Percentiles rank a stretch among this genome's conserved stretches.
phyloP scores from a whole-genome alignment of 2,113 vertebrate genomes.

The Onychostoma macrolepis region DNA sequence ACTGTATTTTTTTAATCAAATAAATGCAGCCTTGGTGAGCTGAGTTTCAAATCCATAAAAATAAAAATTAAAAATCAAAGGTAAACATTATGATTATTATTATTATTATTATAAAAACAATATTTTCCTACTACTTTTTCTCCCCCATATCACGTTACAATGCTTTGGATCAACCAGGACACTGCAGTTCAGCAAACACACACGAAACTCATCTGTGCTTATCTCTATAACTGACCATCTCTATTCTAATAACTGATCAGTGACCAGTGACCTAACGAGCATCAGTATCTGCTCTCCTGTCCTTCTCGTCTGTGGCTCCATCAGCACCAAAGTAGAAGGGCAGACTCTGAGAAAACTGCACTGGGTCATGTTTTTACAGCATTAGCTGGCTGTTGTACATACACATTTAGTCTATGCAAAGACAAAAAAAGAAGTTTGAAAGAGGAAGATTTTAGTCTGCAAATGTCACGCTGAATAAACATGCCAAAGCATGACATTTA shows the following conservation, averaged over 20 bases:
- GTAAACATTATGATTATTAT: not conserved
- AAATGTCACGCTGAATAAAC: conserved; percentile 14
- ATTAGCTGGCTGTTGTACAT: not conserved
- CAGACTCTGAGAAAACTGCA: not conserved
- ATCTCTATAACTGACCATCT: too few species aligned
- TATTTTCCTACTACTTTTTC: too few species aligned
- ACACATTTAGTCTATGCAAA: not conserved
- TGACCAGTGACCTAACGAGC: too few species aligned
- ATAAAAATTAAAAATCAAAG: too few species aligned
- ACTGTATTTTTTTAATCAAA: too few species aligned
- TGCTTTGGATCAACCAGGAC: not conserved
- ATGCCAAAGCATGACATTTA: conserved; percentile 9
- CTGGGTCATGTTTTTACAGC: not conserved
- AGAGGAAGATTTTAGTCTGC: not conserved
- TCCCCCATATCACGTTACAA: not conserved
- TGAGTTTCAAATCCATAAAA: too few species aligned
- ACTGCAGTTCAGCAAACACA: not conserved
- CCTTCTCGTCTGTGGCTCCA: too few species aligned
- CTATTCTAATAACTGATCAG: too few species aligned
- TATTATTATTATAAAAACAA: not conserved
- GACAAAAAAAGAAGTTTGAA: not conserved
- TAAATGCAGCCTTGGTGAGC: too few species aligned
- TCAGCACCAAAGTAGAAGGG: too few species aligned
- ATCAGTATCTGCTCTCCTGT: not conserved
- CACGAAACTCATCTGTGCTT: not conserved